Percentiles rank a stretch among this genome's conserved stretches.
phyloP scores from a whole-genome alignment of 2,113 vertebrate genomes.

The Notothenia rossii region DNA sequence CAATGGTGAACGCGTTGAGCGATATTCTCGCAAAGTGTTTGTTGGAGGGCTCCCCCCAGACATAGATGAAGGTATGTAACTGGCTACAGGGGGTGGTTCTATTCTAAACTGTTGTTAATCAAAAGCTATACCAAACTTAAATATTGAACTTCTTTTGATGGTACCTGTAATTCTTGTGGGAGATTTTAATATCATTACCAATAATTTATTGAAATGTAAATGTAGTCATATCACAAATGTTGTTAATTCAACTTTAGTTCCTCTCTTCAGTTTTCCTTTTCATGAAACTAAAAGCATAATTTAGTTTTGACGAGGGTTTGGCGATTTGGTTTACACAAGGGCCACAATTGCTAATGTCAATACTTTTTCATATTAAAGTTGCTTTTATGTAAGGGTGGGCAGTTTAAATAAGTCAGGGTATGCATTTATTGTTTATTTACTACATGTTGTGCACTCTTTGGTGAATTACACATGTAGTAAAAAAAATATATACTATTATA shows the following conservation, averaged over 20 bases:
- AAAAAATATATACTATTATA: too few species aligned
- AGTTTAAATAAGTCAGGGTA: too few species aligned
- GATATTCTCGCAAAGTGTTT: slow-evolving; percentile 98
- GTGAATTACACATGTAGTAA: too few species aligned
- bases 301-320: not conserved
- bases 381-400: too few species aligned
- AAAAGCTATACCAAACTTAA: not conserved
- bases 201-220: not conserved
- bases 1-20: slow-evolving; percentile 96
- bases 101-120: not conserved
- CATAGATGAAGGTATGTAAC: slow-evolving; percentile 93
- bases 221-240: not conserved
- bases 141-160: too few species aligned
- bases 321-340: too few species aligned
- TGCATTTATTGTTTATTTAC: too few species aligned
- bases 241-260: not conserved
- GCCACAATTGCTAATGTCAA: too few species aligned
- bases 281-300: not conserved
- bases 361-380: too few species aligned
- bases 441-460: too few species aligned
- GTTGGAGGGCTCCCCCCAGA: slow-evolving; percentile 97
- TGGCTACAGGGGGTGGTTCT: not conserved
- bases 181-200: too few species aligned
- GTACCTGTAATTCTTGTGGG: too few species aligned
- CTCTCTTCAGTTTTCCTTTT: not conserved